Evolutionary conservation across 2,113 vertebrate genomes (phyloP), one percentile per base, ranked within the genome.

Genomic region (Gallinago media): DNA sequence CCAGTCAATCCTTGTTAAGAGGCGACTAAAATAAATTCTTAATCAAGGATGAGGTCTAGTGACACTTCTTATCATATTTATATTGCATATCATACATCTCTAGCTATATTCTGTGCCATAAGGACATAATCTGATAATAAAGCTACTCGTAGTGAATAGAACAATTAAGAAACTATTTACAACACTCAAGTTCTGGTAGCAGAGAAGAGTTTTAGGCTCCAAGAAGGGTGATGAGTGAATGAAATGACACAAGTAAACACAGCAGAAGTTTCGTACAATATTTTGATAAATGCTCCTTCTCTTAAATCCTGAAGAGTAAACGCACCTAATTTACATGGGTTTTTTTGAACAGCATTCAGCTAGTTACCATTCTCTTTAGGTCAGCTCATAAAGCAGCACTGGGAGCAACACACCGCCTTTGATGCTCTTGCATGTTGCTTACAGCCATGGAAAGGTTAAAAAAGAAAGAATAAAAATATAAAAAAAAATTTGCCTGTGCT

Each of bases 1-100:
- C 79, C 84, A 92, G 95, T 97, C 96, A 98, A 94, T 96, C 88
- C 89, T 96, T 93, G 94, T 97, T 96, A 96, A 96, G 85, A 86
- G 86, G 80, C 85, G 66, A 90, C 81, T 81, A 88, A 95, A 97
- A 97, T 94, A 97, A 93, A 97, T 96, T 97, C 97, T 95, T 97
- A 97, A 97, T 96, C 92, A 97, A 94, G 86, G 84, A 93, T 89
- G 82, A 95, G 81, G 36, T 92, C 63, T 63, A 93, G 74, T 83
- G 92, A 91, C 91, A 86, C 42, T 79, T 95, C 77, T 92, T 95
- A 80, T 59, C 74, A 75, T 71, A 85, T 87, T 95, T 90, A 34
- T 74, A 76, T 62, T 91, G 71, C 27, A 31, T 77, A 74, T 59
- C 58, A 46, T 59, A 50, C 8, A 80, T 62, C 38, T 94, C 27